Conservation (phyloP, 2,113 vertebrate genomes). For the Budorcas taxicolor region DNA sequence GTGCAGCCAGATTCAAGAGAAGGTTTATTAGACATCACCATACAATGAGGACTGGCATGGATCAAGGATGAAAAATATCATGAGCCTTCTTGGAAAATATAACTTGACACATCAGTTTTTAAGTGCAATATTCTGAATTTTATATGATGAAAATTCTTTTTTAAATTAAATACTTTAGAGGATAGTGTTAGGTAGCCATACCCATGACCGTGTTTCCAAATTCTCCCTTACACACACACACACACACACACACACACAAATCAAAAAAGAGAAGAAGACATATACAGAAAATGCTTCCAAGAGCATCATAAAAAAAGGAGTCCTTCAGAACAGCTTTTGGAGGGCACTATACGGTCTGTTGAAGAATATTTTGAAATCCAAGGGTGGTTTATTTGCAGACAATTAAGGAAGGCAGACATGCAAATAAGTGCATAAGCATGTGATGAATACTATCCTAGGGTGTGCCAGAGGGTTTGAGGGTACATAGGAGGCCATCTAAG, state of each 20-base stretch:
- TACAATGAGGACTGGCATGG: background rate
- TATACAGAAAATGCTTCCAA: background rate
- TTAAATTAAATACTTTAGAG: background rate
- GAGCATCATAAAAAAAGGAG: too few species aligned
- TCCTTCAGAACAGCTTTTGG: background rate
- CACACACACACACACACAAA: background rate
- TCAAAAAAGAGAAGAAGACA: background rate
- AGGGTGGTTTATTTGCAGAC: too few species aligned
- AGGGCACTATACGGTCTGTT: background rate
- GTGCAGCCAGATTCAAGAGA: background rate
- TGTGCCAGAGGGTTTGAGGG: background rate
- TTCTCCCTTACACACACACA: background rate
- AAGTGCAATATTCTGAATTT: background rate
- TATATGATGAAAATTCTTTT: background rate
- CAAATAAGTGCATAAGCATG: background rate
- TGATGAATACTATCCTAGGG: background rate
- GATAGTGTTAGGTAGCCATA: background rate
- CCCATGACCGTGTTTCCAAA: background rate
- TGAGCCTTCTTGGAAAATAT: background rate
- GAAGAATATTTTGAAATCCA: background rate
- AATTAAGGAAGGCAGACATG: background rate
- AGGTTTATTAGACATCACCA: background rate
- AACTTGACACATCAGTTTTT: background rate
- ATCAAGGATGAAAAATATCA: background rate
- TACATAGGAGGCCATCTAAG: background rate